Conservation (phyloP, 2,797 vertebrate species). For the Phylloscopus collybita region DNA sequence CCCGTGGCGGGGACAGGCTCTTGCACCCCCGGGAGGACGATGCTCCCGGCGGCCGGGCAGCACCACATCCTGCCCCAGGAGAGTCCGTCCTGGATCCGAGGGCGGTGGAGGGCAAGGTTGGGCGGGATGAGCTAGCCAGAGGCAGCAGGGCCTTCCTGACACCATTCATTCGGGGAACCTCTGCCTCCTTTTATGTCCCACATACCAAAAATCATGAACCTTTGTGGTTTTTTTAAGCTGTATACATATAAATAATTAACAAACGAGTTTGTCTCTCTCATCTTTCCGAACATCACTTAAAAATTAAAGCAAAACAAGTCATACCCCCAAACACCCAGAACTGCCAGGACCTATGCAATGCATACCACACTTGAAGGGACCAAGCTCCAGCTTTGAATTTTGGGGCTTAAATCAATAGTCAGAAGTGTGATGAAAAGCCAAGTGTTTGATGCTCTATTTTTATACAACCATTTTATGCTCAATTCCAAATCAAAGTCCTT, state of each 20-base stretch:
- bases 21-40: neutral
- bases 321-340: neutral
- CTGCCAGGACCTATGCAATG: neutral
- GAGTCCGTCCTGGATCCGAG: neutral
- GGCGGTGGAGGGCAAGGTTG: fast-evolving
- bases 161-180: neutral
- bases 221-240: neutral
- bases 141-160: neutral
- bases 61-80: neutral
- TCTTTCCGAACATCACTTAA: neutral
- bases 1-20: fast-evolving
- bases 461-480: neutral
- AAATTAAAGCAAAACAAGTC: neutral
- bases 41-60: neutral
- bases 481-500: neutral
- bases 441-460: fast-evolving
- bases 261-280: fast-evolving
- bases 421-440: neutral
- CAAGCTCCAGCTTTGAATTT: neutral
- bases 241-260: neutral
- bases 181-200: neutral
- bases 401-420: neutral
- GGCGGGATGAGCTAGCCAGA: neutral
- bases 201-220: fast-evolving
- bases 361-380: fast-evolving